Conservation (phyloP, 2,113 vertebrate species). For the Syrrhaptes paradoxus region DNA sequence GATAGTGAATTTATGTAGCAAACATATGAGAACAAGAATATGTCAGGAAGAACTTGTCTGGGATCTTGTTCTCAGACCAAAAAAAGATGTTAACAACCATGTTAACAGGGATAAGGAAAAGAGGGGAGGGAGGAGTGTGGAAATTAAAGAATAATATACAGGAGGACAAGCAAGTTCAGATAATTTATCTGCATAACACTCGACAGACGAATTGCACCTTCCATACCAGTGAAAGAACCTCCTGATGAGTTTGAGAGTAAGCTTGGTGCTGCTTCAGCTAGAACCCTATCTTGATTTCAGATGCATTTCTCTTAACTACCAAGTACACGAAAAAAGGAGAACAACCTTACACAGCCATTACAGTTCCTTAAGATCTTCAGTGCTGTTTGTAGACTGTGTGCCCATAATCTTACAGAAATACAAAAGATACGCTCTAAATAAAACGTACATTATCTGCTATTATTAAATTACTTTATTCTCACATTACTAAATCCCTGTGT, state of each 20-base stretch:
- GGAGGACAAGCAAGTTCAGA: slow-evolving; percentile 20
- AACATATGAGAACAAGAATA: slow-evolving; percentile 49
- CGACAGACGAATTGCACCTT: slow-evolving; percentile 2
- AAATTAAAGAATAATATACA: slow-evolving; percentile 47
- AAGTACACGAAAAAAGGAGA: neutral
- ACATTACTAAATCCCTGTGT: neutral
- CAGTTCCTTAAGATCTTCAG: neutral
- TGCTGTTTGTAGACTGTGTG: neutral
- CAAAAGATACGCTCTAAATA: neutral
- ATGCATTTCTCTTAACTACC: neutral
- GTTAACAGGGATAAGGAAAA: slow-evolving; percentile 15
- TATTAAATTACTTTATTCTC: neutral
- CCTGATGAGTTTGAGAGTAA: neutral
- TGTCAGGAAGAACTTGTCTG: slow-evolving; percentile 62
- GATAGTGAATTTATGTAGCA: slow-evolving; percentile 51
- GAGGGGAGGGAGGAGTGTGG: neutral
- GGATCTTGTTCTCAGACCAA: slow-evolving; percentile 50
- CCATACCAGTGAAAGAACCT: neutral
- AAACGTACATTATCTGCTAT: neutral
- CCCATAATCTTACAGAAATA: neutral
- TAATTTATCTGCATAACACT: slow-evolving; percentile 4
- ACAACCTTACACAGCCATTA: neutral
- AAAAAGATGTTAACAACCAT: slow-evolving; percentile 52
- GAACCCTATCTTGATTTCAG: neutral
- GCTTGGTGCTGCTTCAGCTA: neutral